Evolutionary conservation across 2,888 invertebrate genomes (phyloP).

Genomic region (Drosophila kanekoi): DNA sequence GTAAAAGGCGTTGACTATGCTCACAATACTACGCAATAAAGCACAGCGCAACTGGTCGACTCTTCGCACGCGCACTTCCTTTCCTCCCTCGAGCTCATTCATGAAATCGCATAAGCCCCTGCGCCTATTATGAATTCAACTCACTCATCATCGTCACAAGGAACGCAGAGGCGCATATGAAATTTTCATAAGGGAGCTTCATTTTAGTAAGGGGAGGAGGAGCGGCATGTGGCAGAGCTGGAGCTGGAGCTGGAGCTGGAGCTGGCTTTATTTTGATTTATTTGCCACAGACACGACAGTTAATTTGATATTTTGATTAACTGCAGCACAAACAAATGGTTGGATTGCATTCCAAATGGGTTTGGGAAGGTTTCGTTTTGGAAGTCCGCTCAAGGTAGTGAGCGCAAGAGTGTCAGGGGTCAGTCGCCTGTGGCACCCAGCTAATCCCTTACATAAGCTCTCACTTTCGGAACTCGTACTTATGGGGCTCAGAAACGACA

Average conservation of each 20-base stretch:
- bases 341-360: conserved; percentile 26
- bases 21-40: conserved; percentile 26
- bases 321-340: conserved; percentile 73
- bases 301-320: conserved; percentile 86
- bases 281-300: conserved; percentile 85
- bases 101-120: no score
- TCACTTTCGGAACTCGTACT: conserved; percentile 54
- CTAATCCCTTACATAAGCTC: conserved; percentile 65
- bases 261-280: conserved; percentile 82
- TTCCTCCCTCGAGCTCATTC: conserved; percentile 46
- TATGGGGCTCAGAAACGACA: conserved; percentile 23
- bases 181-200: conserved; percentile 65
- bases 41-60: conserved; percentile 2
- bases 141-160: conserved; percentile 61
- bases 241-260: conserved; percentile 9
- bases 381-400: conserved; percentile 4
- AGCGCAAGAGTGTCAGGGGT: conserved; percentile 31
- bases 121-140: conserved; percentile 75
- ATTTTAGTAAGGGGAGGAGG: background rate
- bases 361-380: conserved; percentile 13
- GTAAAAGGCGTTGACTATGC: conserved; percentile 72
- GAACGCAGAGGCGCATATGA: conserved; percentile 50
- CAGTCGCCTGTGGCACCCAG: conserved; percentile 42
- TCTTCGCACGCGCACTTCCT: background rate
- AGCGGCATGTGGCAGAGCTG: conserved; percentile 6